Evolutionary conservation across 2,113 vertebrate genomes (phyloP).

Genomic region (Pogonocichla stellata): DNA sequence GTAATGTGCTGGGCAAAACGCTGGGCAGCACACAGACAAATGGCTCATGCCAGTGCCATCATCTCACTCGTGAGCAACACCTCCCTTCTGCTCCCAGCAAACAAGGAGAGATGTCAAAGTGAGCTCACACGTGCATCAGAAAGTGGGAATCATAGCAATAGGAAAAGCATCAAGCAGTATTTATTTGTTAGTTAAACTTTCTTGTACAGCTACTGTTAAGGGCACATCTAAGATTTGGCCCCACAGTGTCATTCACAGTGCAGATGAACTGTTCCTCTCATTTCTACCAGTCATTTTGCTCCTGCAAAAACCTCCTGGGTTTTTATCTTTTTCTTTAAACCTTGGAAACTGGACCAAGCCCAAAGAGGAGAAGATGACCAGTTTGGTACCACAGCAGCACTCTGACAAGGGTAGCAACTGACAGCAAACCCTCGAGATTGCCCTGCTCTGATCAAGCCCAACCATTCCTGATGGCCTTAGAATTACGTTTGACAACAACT

Average conservation of each 20-base stretch:
- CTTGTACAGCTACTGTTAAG: background rate
- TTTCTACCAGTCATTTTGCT: background rate
- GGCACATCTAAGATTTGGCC: background rate
- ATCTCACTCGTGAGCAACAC: background rate
- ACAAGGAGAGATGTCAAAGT: background rate
- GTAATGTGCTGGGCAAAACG: accelerated
- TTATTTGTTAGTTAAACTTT: background rate
- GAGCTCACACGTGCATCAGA: accelerated
- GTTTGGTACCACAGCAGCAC: background rate
- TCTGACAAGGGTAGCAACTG: background rate
- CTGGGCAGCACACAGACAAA: background rate
- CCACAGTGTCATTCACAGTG: background rate
- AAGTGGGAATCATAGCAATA: accelerated
- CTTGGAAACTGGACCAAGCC: background rate
- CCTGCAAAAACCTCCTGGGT: background rate
- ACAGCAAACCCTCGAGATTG: background rate
- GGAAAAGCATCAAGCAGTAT: background rate
- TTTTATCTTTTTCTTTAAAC: background rate
- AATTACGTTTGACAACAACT: background rate
- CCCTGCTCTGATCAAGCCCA: background rate
- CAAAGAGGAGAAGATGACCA: background rate
- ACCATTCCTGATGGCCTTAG: background rate
- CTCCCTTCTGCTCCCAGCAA: background rate
- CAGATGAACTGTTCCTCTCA: background rate
- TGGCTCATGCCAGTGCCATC: background rate